Base-by-base conservation (phyloP, 2,888 invertebrate genomes). In the Drosophila anomalata region DNA sequence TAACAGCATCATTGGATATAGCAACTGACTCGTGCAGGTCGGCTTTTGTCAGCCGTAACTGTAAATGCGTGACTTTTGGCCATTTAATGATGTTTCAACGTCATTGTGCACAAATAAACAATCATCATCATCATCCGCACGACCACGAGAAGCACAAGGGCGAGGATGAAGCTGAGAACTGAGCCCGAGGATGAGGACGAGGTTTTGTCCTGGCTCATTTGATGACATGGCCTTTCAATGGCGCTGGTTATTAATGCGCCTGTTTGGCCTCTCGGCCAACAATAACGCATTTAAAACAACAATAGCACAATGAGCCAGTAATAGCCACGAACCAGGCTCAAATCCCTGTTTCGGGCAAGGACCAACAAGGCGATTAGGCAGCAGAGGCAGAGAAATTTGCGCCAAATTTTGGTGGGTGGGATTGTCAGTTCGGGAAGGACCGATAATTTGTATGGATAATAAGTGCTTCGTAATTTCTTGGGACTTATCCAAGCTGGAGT, bases 21-120 rank as follows among this genome's bases (percentile, higher is more conserved):
- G 61, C 62, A 82, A 85, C 81, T 83, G 87, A 74, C 69, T 85
- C 79, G 85, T 74, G 71, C 79, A 73, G 79, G 69, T 82, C 72
- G 72, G 68, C 60, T 62, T 53, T 69, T 74, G 75, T 75, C 78
- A 61, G 71, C 62, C 57, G 70, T 70, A 78, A 75, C 84, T 72
- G 57, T 74, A 74, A 87, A 88, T 83, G 84, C 89, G 88, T 88
- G 85, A 87, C 85, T 79, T 79, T 81, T 84, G 85, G 89, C 76
- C 88, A 74, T 86, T 88, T 86, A 86, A 86, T 87, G 87, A 88
- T 86, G 85, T 78, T 87, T 77, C 85, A 75, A 74, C 65, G 77
- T 74, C 76, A 78, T 83, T 84, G 79, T 77, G 75, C 70, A 70
- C 84, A 77, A 80, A 84, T 80, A 87, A 83, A 88, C 84, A 88